phyloP scores from a whole-genome alignment of 2,113 vertebrate species.

The Antennarius striatus region DNA sequence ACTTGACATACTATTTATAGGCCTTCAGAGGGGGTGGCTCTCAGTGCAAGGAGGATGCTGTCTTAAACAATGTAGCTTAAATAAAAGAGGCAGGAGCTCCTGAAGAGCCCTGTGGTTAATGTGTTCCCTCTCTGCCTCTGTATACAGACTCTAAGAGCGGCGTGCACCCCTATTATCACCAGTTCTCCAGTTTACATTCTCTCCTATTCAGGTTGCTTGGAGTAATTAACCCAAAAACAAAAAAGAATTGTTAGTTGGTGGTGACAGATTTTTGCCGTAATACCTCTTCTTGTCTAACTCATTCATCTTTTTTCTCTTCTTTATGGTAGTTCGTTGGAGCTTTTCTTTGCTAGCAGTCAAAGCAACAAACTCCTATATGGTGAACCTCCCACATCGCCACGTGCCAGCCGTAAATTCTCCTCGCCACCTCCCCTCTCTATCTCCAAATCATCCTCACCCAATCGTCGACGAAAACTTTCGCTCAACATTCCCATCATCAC shows the following conservation, averaged over 20 bases:
- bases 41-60: constrained; percentile 77
- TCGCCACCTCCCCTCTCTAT: constrained; percentile 93
- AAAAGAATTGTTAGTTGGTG: neutral
- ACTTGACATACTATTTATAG: constrained; percentile 81
- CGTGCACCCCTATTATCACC: constrained; percentile 15
- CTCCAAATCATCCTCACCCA: constrained; percentile 90
- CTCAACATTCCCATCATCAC: constrained; percentile 99
- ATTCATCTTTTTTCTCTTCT: neutral
- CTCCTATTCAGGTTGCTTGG: constrained; percentile 2
- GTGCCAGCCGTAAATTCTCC: constrained; percentile 95
- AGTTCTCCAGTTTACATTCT: constrained; percentile 1
- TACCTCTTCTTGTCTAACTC: constrained; percentile 1
- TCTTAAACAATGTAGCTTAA: constrained; percentile 79
- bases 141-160: constrained; percentile 39
- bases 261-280: neutral
- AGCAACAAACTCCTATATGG: constrained; percentile 95
- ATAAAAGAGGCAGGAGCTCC: constrained; percentile 74
- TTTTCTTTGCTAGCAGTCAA: constrained; percentile 94
- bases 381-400: constrained; percentile 93
- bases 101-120: constrained; percentile 56
- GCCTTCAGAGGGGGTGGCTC: constrained; percentile 79
- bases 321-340: constrained; percentile 90
- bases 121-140: constrained; percentile 48
- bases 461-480: constrained; percentile 94
- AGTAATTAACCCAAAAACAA: neutral